A percentile compares a stretch with the other conserved stretches of the same genome.
phyloP scores from a whole-genome alignment of 1,140 invertebrate species.

The Conus ventricosus region DNA sequence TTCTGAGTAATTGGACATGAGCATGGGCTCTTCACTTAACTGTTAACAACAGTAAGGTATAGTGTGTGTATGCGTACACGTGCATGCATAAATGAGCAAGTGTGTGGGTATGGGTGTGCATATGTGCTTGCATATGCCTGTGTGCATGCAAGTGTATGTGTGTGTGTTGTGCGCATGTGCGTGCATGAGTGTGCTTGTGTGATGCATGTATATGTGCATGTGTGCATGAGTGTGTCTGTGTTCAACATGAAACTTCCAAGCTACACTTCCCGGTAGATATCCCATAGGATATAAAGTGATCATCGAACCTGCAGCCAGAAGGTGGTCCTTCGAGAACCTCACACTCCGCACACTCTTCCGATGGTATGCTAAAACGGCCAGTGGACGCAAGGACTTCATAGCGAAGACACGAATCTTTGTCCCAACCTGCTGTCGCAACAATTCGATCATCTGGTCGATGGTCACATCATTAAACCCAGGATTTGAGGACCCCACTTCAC shows the following conservation, averaged over 20 bases:
- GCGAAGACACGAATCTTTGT: conserved; percentile 86
- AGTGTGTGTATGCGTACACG: too few species aligned
- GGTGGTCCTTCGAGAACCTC: conserved; percentile 54
- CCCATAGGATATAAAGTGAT: conserved; percentile 64
- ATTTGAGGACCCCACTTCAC: conserved; percentile 50
- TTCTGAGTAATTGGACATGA: too few species aligned
- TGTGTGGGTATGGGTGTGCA: too few species aligned
- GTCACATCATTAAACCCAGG: conserved; percentile 76
- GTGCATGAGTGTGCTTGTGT: not conserved
- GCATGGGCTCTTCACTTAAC: too few species aligned
- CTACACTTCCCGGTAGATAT: conserved; percentile 53
- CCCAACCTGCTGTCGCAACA: conserved; percentile 85
- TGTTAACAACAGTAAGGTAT: too few species aligned
- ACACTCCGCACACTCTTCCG: conserved; percentile 62
- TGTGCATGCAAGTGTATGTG: not conserved
- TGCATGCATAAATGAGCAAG: too few species aligned
- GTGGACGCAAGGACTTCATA: conserved; percentile 84
- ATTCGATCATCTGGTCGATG: conserved; percentile 85
- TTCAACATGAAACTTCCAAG: not conserved
- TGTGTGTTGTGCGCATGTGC: not conserved
- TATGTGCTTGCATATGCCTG: not conserved
- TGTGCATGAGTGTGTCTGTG: too few species aligned
- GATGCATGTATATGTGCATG: not conserved
- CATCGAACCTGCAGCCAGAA: conserved; percentile 66
- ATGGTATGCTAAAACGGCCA: conserved; percentile 82